A percentile compares a stretch with the other conserved stretches of the same genome.
Conservation (phyloP, 2,797 vertebrate genomes). For the Alfaro cultratus region DNA sequence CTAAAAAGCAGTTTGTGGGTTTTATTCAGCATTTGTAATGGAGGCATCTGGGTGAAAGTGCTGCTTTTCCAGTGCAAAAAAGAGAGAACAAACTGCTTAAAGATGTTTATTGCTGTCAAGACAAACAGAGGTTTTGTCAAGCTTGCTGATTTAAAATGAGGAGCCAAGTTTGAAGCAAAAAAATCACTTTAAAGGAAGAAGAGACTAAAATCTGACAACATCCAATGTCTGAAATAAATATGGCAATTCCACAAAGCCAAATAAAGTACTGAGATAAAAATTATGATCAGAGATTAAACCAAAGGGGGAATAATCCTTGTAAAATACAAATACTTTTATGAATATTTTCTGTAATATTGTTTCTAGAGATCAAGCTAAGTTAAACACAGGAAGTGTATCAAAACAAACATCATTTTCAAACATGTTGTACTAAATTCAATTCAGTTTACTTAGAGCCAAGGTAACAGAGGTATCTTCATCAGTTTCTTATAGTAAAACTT, state of each 20-base stretch:
- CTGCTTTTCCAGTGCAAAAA: not conserved
- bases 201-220: not conserved
- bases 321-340: not conserved
- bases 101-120: not conserved
- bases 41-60: not conserved
- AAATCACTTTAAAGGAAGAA: not conserved
- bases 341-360: not conserved
- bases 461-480: not conserved
- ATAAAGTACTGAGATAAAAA: not conserved
- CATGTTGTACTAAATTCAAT: not conserved
- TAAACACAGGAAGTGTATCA: not conserved
- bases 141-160: not conserved
- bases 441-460: not conserved
- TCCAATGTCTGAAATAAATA: not conserved
- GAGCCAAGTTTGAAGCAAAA: not conserved
- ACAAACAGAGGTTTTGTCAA: constrained; percentile 2
- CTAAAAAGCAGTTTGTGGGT: not conserved
- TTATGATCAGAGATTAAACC: not conserved
- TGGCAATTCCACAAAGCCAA: not conserved
- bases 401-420: not conserved
- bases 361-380: not conserved
- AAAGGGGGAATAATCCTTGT: not conserved
- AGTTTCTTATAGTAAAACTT: not conserved
- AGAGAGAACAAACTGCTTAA: not conserved
- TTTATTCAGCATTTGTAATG: not conserved